Percentiles rank a stretch among this genome's conserved stretches.
These are phyloP conservation scores for Hirtodrosophila duncani DNA, from an alignment of 2,888 invertebrate species.

Conservation along the genomic window DNA sequence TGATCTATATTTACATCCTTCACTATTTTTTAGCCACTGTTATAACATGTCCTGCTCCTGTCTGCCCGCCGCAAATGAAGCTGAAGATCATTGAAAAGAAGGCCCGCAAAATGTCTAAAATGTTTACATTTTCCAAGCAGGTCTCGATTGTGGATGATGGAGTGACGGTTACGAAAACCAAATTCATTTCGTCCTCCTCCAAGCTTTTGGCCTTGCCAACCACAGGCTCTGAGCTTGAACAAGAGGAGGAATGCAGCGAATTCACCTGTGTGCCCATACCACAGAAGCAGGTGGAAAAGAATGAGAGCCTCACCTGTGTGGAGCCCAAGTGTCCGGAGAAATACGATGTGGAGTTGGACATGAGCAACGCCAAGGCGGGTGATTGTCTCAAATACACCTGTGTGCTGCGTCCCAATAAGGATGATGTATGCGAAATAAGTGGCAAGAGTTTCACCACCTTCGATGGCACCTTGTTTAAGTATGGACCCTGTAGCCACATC, in stretches of 20 bases:
- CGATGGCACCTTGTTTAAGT: constrained; percentile 87
- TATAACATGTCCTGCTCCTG: constrained; percentile 78
- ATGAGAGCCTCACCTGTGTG: constrained; percentile 61
- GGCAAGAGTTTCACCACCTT: constrained; percentile 89
- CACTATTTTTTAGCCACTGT: constrained; percentile 32
- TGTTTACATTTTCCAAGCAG: constrained; percentile 77
- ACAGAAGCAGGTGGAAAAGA: constrained; percentile 54
- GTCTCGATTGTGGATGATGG: constrained; percentile 68
- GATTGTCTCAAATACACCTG: constrained; percentile 82
- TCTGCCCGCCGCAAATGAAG: constrained; percentile 80
- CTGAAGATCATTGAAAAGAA: constrained; percentile 77
- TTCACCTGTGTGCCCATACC: constrained; percentile 76
- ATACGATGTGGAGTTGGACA: constrained; percentile 81
- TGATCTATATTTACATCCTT: not conserved
- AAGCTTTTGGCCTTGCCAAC: constrained; percentile 64
- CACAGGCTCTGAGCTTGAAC: constrained; percentile 49
- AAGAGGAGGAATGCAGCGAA: constrained; percentile 74
- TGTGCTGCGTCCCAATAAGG: constrained; percentile 82
- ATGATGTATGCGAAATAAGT: constrained; percentile 82
- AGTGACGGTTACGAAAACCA: constrained; percentile 66
- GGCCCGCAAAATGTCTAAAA: constrained; percentile 78
- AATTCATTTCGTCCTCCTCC: constrained; percentile 59
- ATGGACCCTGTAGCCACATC: constrained; percentile 89
- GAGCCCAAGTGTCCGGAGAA: constrained; percentile 81
- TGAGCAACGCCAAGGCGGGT: constrained; percentile 70